phyloP scores from a whole-genome alignment of 2,888 invertebrate species.

The Oscheius sp. region DNA sequence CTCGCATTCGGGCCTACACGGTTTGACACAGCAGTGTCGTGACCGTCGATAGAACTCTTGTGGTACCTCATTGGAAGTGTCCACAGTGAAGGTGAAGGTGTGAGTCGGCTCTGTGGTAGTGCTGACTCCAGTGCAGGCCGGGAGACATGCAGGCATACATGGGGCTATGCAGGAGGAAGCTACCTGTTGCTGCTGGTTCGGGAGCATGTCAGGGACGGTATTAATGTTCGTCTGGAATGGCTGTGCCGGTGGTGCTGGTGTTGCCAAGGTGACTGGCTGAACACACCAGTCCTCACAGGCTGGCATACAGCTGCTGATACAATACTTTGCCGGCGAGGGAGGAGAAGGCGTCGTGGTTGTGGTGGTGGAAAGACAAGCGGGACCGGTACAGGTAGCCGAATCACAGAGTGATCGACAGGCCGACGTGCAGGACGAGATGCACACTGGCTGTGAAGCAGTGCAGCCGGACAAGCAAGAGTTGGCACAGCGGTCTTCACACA shows the following conservation, averaged over 20 bases:
- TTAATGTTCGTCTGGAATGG: neutral
- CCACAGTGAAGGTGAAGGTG: neutral
- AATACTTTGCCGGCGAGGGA: neutral
- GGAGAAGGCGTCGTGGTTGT: conserved; percentile 8
- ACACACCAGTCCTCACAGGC: conserved; percentile 37
- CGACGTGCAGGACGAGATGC: conserved; percentile 48
- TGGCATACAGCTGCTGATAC: conserved; percentile 47
- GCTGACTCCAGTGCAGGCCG: neutral
- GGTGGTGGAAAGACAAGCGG: conserved; percentile 13
- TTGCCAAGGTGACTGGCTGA: neutral
- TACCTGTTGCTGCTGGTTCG: neutral
- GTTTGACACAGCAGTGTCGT: too few relatives aligned
- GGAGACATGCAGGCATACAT: conserved; percentile 23
- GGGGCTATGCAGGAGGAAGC: neutral
- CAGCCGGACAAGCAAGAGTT: conserved; percentile 42
- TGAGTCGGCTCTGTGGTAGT: neutral
- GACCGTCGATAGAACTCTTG: too few relatives aligned
- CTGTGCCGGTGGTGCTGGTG: conserved; percentile 1
- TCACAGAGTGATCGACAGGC: conserved; percentile 50
- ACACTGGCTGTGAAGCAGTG: conserved; percentile 37
- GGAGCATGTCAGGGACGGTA: neutral
- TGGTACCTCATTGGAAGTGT: too few relatives aligned
- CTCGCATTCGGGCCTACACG: too few relatives aligned
- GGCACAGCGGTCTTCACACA: conserved; percentile 41
- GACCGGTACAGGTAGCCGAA: neutral